Evolutionary conservation across 2,888 invertebrate species (phyloP).

Genomic region (Drosophila nigricruria): DNA sequence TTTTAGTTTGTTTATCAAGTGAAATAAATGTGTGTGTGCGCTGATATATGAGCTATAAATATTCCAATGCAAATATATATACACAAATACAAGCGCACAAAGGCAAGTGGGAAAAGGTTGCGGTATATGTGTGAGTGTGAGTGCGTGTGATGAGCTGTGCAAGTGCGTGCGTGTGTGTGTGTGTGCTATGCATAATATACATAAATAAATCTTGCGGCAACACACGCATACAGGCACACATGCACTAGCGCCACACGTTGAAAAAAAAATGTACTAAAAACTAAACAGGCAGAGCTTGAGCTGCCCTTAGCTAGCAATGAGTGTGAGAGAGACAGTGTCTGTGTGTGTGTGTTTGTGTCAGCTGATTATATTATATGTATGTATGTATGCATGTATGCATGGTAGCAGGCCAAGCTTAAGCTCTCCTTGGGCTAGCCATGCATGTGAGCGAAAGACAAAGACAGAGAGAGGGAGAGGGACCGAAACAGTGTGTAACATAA

Average conservation of each 20-base stretch:
- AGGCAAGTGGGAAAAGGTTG: conserved; percentile 18
- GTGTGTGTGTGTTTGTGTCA: background rate
- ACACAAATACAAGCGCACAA: conserved; percentile 37
- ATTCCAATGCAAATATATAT: conserved; percentile 52
- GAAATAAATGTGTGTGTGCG: conserved; percentile 24
- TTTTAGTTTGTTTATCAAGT: conserved; percentile 53
- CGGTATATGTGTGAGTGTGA: conserved; percentile 7
- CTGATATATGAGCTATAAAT: conserved; percentile 46
- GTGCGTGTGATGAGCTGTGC: conserved; percentile 12
- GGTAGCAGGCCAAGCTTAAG: conserved; percentile 14
- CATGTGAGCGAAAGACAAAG: conserved; percentile 36
- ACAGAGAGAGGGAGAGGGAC: conserved; percentile 2
- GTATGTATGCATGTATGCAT: conserved; percentile 18
- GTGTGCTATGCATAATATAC: conserved; percentile 19
- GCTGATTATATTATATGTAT: conserved; percentile 7
- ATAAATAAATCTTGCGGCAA: conserved; percentile 5
- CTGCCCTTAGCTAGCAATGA: conserved; percentile 78
- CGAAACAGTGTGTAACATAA: conserved; percentile 13
- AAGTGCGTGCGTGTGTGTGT: conserved; percentile 7
- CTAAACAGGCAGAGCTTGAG: conserved; percentile 70
- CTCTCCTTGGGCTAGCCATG: conserved; percentile 76
- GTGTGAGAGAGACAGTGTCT: conserved; percentile 36
- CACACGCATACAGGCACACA: conserved; percentile 8
- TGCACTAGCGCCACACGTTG: conserved; percentile 31
- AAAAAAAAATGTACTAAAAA: conserved; percentile 69